Conservation (phyloP, 2,888 invertebrate genomes). For the Heliothis peltigera region DNA sequence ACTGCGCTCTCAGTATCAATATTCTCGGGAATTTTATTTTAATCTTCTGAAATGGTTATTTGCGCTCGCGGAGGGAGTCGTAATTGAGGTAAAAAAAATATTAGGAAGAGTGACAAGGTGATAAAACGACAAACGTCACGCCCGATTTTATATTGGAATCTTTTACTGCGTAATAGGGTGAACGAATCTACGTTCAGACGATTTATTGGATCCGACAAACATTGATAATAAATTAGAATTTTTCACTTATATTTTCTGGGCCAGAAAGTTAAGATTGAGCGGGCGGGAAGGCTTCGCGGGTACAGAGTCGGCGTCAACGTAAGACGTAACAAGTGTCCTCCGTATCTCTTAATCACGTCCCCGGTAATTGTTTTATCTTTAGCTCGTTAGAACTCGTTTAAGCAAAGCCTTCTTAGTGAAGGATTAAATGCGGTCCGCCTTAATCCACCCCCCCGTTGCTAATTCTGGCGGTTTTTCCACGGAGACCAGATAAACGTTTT, state of each 20-base stretch:
- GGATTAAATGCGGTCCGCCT: constrained; percentile 89
- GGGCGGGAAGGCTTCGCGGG: constrained; percentile 46
- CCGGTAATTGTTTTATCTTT: constrained; percentile 90
- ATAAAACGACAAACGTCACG: constrained; percentile 86
- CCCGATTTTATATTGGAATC: constrained; percentile 83
- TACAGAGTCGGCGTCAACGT: constrained; percentile 67
- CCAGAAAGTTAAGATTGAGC: constrained; percentile 33
- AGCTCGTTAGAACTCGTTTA: constrained; percentile 90
- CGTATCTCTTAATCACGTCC: constrained; percentile 89
- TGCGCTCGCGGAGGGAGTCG: constrained; percentile 79
- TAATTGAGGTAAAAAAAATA: constrained; percentile 85
- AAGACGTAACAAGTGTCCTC: constrained; percentile 89
- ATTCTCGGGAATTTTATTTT: constrained; percentile 81
- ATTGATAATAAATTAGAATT: constrained; percentile 63
- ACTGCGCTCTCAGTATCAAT: constrained; percentile 73
- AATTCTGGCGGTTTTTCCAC: constrained; percentile 89
- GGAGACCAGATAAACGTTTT: constrained; percentile 89
- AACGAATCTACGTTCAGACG: constrained; percentile 71
- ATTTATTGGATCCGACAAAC: constrained; percentile 75
- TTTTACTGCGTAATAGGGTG: constrained; percentile 82
- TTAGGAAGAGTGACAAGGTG: constrained; percentile 85
- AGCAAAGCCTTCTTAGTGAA: constrained; percentile 90
- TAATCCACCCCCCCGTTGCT: constrained; percentile 88
- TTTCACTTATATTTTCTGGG: constrained; percentile 49
- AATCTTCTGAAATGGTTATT: constrained; percentile 82